phyloP scores from a whole-genome alignment of 2,888 invertebrate genomes.

The Corythucha ciliata region DNA sequence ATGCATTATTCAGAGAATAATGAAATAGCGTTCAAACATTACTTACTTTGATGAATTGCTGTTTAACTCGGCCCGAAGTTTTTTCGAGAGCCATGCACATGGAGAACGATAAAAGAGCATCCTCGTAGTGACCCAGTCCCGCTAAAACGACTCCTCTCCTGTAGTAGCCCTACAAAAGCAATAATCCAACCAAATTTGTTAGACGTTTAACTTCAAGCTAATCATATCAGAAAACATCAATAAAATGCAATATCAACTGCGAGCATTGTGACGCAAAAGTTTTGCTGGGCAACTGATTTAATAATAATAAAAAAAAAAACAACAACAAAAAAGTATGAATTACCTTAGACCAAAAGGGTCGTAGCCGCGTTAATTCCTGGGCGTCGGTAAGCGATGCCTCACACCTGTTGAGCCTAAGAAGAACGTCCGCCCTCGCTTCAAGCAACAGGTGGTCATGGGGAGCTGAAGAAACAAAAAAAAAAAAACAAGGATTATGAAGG shows the following conservation, averaged over 20 bases:
- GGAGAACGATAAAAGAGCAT: slow-evolving; percentile 49
- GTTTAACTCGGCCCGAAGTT: slow-evolving; percentile 45
- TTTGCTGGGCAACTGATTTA: not conserved
- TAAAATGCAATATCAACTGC: no score
- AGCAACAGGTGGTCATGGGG: slow-evolving; percentile 54
- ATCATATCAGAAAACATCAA: no score
- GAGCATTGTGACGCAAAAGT: no score
- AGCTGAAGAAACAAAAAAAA: no score
- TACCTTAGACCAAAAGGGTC: slow-evolving; percentile 61
- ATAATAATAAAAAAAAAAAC: no score
- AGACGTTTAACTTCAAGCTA: no score
- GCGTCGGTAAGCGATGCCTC: slow-evolving; percentile 57
- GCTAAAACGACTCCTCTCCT: slow-evolving; percentile 48
- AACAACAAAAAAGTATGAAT: no score
- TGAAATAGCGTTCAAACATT: not conserved
- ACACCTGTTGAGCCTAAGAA: slow-evolving; percentile 50
- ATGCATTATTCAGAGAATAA: not conserved
- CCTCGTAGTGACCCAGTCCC: slow-evolving; percentile 48
- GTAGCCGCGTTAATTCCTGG: slow-evolving; percentile 50
- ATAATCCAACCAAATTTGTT: slow-evolving; percentile 1
- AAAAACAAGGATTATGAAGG: no score
- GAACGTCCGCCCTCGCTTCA: slow-evolving; percentile 54
- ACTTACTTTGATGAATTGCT: slow-evolving; percentile 44
- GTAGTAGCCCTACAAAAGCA: slow-evolving; percentile 47
- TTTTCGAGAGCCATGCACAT: slow-evolving; percentile 50